Evolutionary conservation across 2,888 invertebrate genomes (phyloP).

Genomic region (Philereme vetulata): DNA sequence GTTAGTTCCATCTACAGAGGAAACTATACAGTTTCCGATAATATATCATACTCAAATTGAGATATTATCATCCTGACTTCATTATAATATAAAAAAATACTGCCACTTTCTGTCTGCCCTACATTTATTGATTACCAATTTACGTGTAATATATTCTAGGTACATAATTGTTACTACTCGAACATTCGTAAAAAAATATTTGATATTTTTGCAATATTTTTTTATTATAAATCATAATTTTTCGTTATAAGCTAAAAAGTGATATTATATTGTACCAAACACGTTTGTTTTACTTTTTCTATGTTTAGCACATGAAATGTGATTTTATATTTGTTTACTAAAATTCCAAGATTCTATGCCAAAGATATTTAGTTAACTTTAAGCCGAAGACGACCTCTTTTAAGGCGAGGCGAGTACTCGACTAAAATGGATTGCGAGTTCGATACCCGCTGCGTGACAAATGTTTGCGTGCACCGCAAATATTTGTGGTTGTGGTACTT

Average conservation of each 20-base stretch:
- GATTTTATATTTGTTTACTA: conserved; percentile 32
- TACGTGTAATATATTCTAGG: neutral
- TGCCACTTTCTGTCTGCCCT: no score
- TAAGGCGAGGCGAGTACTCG: no score
- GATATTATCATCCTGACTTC: no score
- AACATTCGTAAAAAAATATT: neutral
- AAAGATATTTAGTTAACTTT: conserved; percentile 49
- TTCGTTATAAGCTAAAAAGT: conserved; percentile 22
- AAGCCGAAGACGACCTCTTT: neutral
- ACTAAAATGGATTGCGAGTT: no score
- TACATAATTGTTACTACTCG: neutral
- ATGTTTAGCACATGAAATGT: conserved; percentile 50
- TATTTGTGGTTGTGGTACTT: no score
- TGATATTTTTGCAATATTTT: neutral
- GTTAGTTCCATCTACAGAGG: no score
- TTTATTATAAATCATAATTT: neutral
- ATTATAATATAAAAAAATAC: no score
- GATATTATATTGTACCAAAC: conserved; percentile 40
- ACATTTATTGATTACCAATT: no score
- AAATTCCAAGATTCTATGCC: conserved; percentile 42
- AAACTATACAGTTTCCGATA: no score
- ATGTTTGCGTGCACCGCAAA: no score
- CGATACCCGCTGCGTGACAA: no score
- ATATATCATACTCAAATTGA: no score
- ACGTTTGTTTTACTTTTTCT: conserved; percentile 15